Percentiles rank a stretch among this genome's conserved stretches.
These are phyloP conservation scores for Pseudolaguvia tuberculata DNA, from an alignment of 2,113 vertebrate species.

Conservation along the genomic window DNA sequence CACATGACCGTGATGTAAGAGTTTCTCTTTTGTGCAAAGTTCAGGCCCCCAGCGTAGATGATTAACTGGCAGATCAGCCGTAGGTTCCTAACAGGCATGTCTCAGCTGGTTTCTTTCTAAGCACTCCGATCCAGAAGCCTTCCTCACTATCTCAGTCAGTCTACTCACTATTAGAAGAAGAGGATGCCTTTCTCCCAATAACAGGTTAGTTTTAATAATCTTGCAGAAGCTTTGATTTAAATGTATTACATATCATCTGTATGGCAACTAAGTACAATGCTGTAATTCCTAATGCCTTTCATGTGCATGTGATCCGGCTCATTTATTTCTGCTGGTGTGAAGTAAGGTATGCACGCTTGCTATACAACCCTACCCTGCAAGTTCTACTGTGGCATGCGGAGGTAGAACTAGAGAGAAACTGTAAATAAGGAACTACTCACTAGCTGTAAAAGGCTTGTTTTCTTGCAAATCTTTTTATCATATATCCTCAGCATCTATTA, in stretches of 20 bases:
- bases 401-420: background rate
- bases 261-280: background rate
- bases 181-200: constrained; percentile 59
- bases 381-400: constrained; percentile 16
- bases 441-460: background rate
- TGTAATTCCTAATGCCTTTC: background rate
- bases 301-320: background rate
- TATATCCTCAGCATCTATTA: background rate
- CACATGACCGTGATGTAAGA: constrained; percentile 72
- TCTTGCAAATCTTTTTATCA: background rate
- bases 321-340: background rate
- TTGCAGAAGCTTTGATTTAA: constrained; percentile 1
- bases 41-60: constrained; percentile 57
- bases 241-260: background rate
- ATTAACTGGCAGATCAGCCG: constrained; percentile 35
- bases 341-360: background rate
- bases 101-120: constrained; percentile 51
- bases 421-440: constrained; percentile 18
- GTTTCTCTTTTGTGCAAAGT: constrained; percentile 64
- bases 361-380: background rate
- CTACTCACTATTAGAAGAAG: constrained; percentile 18
- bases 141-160: constrained; percentile 24
- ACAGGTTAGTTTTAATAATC: constrained; percentile 54
- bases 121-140: constrained; percentile 38
- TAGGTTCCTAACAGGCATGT: constrained; percentile 45